Evolutionary conservation across 2,888 invertebrate species (phyloP), one percentile per base, ranked within the genome.

Genomic region (Zaprionus lineosus): DNA sequence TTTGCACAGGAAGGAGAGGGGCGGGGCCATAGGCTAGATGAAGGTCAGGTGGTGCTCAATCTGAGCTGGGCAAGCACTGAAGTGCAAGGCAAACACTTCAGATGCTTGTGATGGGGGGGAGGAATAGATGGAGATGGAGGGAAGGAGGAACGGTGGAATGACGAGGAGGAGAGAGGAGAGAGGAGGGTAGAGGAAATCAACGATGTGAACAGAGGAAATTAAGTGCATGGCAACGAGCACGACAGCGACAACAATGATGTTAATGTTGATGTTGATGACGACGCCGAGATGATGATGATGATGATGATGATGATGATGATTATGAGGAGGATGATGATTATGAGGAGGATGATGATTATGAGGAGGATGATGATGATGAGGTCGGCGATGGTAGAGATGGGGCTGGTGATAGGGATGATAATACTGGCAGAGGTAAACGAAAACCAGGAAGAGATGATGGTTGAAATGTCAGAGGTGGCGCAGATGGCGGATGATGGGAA

Each of bases 21-120:
- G n/a, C n/a, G n/a, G n/a, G n/a, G 15, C 1, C 6, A 6, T 18
- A 15, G 28, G 14, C 39, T n/a, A 14, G 9, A 12, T 47, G 44
- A 67, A 67, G 67, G 68, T 67, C 67, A 62, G 62, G 41, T 31
- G 57, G 18, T 19, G 48, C 40, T 62, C 21, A 24, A 63, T 46
- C 47, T 51, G 46, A 60, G 62, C 55, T 28, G 56, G 57, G 58
- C 47, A 36, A 37, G 50, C 50, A 39, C 9, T 70, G 66, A 53
- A 81, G 74, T 74, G 81, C 77, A 76, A 50, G 62, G 68, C 68
- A 74, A 74, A 74, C 81, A 76, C 67, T 76, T 79, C 73, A n/a
- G n/a, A n/a, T n/a, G n/a, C n/a, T n/a, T n/a, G n/a, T n/a, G n/a
- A n/a, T n/a, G n/a, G n/a, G n/a, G n/a, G n/a, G n/a, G n/a, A n/a